A percentile compares a stretch with the other conserved stretches of the same genome.
Conservation (phyloP, 1,140 invertebrate genomes). For the Aphaenogaster floridana region DNA sequence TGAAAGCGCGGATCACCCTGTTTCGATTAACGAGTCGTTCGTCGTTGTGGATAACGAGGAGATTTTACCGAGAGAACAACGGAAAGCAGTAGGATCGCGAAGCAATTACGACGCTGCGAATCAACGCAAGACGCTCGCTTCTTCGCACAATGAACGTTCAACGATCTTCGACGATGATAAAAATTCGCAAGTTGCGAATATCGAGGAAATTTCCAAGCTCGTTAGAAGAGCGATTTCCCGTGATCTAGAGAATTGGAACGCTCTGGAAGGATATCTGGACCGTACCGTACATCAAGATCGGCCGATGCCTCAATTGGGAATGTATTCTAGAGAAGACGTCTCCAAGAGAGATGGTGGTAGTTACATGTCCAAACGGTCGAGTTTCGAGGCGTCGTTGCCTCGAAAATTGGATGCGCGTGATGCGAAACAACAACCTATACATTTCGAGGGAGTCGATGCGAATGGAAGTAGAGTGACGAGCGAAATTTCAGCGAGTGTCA, state of each 20-base stretch:
- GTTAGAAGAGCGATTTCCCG: slow-evolving; percentile 65
- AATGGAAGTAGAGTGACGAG: background rate
- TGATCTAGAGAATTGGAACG: slow-evolving; percentile 69
- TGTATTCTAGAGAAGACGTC: background rate
- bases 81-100: background rate
- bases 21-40: slow-evolving; percentile 1
- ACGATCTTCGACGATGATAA: background rate
- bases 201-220: slow-evolving; percentile 62
- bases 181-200: background rate
- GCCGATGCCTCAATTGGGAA: background rate
- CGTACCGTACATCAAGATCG: slow-evolving; percentile 39
- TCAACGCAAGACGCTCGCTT: background rate
- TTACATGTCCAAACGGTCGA: background rate
- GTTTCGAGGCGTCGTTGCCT: background rate
- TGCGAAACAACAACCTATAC: background rate
- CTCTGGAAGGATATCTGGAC: slow-evolving; percentile 60
- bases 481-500: background rate
- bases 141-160: background rate
- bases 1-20: background rate
- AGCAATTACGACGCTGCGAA: background rate
- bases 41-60: background rate
- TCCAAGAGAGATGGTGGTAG: background rate
- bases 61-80: background rate
- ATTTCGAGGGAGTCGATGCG: background rate
- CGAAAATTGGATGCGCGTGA: slow-evolving; percentile 14